Evolutionary conservation across 2,888 invertebrate genomes (phyloP), one percentile per base, ranked within the genome.

Genomic region (Lottia gigantea): DNA sequence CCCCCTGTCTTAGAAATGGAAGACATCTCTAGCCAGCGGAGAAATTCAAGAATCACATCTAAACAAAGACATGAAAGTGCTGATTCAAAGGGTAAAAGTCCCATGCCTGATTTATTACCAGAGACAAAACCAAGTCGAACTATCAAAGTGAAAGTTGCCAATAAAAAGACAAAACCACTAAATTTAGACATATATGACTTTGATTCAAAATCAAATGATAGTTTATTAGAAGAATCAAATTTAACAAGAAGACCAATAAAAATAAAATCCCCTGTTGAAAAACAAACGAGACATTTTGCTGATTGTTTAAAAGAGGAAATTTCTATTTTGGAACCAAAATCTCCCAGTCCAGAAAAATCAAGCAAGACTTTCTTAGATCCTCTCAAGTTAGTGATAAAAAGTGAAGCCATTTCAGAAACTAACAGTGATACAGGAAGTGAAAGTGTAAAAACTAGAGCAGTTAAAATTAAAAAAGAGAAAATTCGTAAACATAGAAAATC

Each of bases 371-470:
- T 26, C 1, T 14, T 63, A 16, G 63, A 63, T 23, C 26, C 31
- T 2, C 11, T 25, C 2, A 25, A 64, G 64, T 40, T 23, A 64
- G 46, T n/a, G 19, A 64, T 14, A n/a, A 64, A 45, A 40, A 46
- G 23, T 25, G 49, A 19, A n/a, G 7, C 8, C 45, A 61, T n/a
- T 12, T 19, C 19, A 63, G n/a, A 23, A 46, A 19, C 45, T 67
- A n/a, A 64, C 64, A 49, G 47, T 23, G 40, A 65, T 46, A 26
- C 31, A 46, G 23, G 45, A 26, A 61, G 66, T 71, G 63, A 66
- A 71, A 67, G 63, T 45, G 31, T 15, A 47, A 46, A 15, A 63
- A 62, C 11, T 40, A 40, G 7, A 40, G 6, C 40, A 8, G 40
- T 40, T 40, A 40, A 40, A 40, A 40, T 40, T 40, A 40, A 40